Conservation (phyloP, 2,113 vertebrate species). For the Alectura lathami region DNA sequence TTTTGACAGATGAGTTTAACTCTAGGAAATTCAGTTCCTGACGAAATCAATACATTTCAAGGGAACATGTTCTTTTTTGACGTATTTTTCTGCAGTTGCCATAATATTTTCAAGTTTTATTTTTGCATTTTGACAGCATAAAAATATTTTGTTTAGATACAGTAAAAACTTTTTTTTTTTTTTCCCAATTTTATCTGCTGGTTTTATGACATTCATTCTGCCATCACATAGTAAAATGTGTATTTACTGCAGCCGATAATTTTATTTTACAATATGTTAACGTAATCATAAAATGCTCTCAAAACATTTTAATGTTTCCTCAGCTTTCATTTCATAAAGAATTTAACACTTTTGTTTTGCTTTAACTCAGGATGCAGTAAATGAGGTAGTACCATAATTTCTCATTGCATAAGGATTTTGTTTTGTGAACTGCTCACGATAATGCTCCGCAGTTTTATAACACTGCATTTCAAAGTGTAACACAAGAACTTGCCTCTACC, state of each 20-base stretch:
- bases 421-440: not conserved
- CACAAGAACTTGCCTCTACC: not conserved
- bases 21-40: not conserved
- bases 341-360: slow-evolving; percentile 4
- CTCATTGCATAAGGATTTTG: not conserved
- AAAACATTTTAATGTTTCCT: slow-evolving; percentile 21
- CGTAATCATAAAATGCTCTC: slow-evolving; percentile 17
- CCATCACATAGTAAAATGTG: not conserved
- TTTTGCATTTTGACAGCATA: not conserved
- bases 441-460: not conserved
- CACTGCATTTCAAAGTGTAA: not conserved
- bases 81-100: not conserved
- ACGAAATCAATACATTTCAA: not conserved
- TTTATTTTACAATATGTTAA: not conserved
- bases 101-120: not conserved
- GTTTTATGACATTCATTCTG: not conserved
- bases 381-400: not conserved
- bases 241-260: not conserved
- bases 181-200: not conserved
- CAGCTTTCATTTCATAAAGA: not conserved
- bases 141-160: not conserved
- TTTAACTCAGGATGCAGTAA: slow-evolving; percentile 27
- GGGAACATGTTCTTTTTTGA: not conserved
- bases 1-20: slow-evolving; percentile 23
- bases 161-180: not conserved